Conservation (phyloP, 2,113 vertebrate species). For the Myotis brandtii region DNA sequence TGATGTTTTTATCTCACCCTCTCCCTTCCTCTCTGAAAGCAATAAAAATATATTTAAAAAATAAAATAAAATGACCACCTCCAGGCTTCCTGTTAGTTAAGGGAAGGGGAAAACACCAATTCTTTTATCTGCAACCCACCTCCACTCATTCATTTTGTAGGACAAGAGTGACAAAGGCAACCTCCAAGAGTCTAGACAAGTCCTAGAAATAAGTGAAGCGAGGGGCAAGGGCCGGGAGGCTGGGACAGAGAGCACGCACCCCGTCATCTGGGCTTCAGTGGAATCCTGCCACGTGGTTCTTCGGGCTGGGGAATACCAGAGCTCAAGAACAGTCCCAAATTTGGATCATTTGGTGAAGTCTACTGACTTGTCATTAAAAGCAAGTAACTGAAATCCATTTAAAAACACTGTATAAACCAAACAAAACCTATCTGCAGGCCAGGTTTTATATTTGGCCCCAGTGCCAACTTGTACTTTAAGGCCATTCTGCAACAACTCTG, state of each 20-base stretch:
- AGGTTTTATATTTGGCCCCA: not conserved
- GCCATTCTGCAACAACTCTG: not conserved
- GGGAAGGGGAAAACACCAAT: not conserved
- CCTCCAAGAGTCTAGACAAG: not conserved
- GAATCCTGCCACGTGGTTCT: not conserved
- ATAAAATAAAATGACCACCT: not conserved
- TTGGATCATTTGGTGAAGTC: slow-evolving; percentile 4
- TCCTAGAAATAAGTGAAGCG: not conserved
- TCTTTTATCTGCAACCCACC: not conserved
- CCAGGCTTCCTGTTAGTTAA: not conserved
- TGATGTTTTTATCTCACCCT: too few species aligned
- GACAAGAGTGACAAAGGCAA: not conserved
- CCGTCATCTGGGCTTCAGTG: not conserved
- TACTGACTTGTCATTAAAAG: slow-evolving; percentile 16
- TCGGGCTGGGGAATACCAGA: not conserved
- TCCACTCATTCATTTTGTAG: not conserved
- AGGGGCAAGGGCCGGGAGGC: not conserved
- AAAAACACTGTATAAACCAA: not conserved
- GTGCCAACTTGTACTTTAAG: not conserved
- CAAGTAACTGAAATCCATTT: slow-evolving; percentile 8
- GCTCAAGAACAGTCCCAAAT: not conserved
- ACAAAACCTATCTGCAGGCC: not conserved
- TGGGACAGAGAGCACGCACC: fast-evolving
- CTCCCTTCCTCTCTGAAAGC: too few species aligned
- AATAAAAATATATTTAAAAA: too few species aligned